Evolutionary conservation across 2,113 vertebrate species (phyloP).

Genomic region (Gymnorhina tibicen): DNA sequence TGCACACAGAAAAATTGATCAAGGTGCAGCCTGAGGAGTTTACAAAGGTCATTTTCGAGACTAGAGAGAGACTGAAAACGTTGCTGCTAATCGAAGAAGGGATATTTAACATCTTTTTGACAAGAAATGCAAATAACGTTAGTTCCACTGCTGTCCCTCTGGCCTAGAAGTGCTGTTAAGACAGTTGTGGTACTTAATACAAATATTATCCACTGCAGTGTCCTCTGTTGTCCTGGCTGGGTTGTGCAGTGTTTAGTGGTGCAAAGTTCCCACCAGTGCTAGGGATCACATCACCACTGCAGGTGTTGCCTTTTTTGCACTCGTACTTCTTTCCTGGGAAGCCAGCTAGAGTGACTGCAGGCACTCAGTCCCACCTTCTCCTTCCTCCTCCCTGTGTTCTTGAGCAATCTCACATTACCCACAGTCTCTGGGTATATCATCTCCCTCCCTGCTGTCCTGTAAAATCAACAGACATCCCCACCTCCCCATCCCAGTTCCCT

Average conservation of each 20-base stretch:
- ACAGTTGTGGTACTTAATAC: not conserved
- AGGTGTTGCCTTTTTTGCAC: not conserved
- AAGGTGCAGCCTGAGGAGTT: not conserved
- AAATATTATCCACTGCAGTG: not conserved
- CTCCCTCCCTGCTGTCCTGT: not conserved
- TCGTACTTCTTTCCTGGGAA: fast-evolving
- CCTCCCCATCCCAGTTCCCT: not conserved
- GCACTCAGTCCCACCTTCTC: not conserved
- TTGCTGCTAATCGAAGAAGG: not conserved
- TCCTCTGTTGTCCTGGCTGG: not conserved
- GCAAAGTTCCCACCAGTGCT: not conserved
- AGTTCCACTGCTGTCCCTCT: not conserved
- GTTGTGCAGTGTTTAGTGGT: not conserved
- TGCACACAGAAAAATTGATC: conserved; percentile 4
- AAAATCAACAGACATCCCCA: not conserved
- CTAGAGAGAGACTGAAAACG: not conserved
- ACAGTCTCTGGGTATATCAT: not conserved
- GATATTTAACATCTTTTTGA: conserved; percentile 16
- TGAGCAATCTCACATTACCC: not conserved
- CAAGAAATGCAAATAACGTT: conserved; percentile 24
- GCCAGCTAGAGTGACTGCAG: not conserved
- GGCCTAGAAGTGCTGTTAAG: not conserved
- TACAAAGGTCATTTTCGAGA: conserved; percentile 38
- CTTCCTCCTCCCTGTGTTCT: not conserved
- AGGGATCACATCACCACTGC: not conserved